Base-by-base conservation (phyloP, 2,888 invertebrate species). In the Neocrepidodera transversa region DNA sequence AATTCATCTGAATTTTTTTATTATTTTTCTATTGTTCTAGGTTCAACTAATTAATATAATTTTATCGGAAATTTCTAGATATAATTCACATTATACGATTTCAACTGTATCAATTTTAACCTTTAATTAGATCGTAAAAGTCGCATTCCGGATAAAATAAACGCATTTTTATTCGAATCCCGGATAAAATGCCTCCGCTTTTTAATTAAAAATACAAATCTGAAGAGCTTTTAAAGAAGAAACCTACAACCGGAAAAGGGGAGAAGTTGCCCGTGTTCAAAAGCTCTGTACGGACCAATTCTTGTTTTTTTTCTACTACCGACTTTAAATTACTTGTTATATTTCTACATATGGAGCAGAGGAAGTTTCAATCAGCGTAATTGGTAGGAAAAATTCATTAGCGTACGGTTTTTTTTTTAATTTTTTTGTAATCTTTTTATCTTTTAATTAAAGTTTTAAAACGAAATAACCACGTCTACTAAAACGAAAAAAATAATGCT, bases 301-400 rank as follows among this genome's bases (percentile, higher is more conserved):
- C 60, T 65, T 60, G 62, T 58, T 64, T 38, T 4, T 38, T 16
- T 10, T 16, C 16, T 6, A 16, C 8, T 50, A 57, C 62, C 62
- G 40, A 42, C 42, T 32, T 59, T 57, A 48, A 60, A 60, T 65
- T 68, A 64, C 66, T 66, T 69, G 62, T 55, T 66, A 38, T 58
- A 57, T 60, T 57, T 49, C 50, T 43, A 59, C 62, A 65, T 63
- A 62, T 62, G 60, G 60, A 56, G 60, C 64, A 58, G 59, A 63
- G 55, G 62, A 61, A 69, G 69, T 70, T 57, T 67, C 71, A 71
- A 73, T 73, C 73, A 70, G 65, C 64, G 68, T 71, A 73, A 73
- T 73, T 73, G 73, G 70, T 68, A 62, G 63, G 63, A 68, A 60
- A 51, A 49, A 42, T 23, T 35, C 62, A 58, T 53, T 28, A 50